Evolutionary conservation across 2,888 invertebrate species (phyloP), one percentile per base, ranked within the genome.

Genomic region (Hypomecis atomaria): DNA sequence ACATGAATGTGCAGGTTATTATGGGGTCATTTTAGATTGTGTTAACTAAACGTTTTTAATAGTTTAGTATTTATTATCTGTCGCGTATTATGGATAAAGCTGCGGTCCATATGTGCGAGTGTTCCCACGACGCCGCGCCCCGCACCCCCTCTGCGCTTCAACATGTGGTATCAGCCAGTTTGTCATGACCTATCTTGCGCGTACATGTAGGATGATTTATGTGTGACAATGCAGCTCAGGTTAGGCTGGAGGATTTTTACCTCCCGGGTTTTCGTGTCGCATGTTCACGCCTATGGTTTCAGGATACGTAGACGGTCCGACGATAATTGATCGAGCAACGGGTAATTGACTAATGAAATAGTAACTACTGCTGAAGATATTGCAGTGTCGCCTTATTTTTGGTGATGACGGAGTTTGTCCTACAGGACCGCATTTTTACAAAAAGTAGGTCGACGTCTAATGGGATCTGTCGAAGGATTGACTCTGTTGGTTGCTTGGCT

Each of bases 61-160:
- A 56, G 56, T 56, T 56, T 47, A 23, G 40, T 47, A 89, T 90
- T 71, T 88, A 88, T 85, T 85, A 82, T 78, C 77, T 83, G 82
- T 84, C 86, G 84, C 82, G 76, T 87, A 85, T 84, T 86, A 83
- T 83, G 64, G 88, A 89, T 89, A 89, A 91, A 91, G 90, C 91
- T 92, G 92, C 83, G 82, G 78, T 85, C 88, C 92, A 91, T 79
- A 91, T 91, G 92, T 90, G 90, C 84, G 84, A 74, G 81, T 80
- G 87, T 91, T 91, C 92, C 90, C 91, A 90, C 87, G 86, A 72
- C 81, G 75, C 73, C 78, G 69, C 78, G 75, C 78, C 80, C 79
- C 77, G 77, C 70, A 74, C 81, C 81, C 76, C 78, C 78, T 72
- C 74, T 66, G 71, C 67, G 74, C 68, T 73, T 78, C 81, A 82